Evolutionary conservation across 2,888 invertebrate genomes (phyloP).

Genomic region (Chelonus formosanus): DNA sequence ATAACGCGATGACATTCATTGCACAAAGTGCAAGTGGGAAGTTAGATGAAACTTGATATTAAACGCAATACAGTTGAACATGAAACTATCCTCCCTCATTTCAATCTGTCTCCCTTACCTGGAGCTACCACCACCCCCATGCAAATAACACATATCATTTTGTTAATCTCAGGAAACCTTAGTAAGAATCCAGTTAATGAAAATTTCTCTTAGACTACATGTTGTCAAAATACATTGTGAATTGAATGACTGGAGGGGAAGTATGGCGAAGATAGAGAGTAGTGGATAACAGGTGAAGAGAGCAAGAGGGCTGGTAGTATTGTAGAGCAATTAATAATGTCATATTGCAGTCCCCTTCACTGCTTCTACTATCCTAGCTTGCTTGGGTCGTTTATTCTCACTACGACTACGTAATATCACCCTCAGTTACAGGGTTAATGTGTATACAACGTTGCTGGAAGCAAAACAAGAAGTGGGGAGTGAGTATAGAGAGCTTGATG

Average conservation of each 20-base stretch:
- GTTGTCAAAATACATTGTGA: conserved; percentile 10
- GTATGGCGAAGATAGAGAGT: neutral
- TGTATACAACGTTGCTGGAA: conserved; percentile 23
- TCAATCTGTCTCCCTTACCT: conserved; percentile 13
- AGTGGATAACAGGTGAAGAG: conserved; percentile 1
- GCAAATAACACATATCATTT: conserved; percentile 53
- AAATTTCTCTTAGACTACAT: conserved; percentile 51
- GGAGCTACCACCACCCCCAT: conserved; percentile 6
- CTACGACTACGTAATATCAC: conserved; percentile 28
- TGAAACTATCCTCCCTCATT: conserved; percentile 7
- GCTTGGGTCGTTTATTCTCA: conserved; percentile 24
- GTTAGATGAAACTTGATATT: conserved; percentile 15
- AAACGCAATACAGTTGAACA: conserved; percentile 8
- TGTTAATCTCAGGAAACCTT: conserved; percentile 53
- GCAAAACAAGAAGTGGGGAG: conserved; percentile 33
- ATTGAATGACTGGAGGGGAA: neutral
- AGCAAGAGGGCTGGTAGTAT: conserved; percentile 44
- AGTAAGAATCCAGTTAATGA: conserved; percentile 62
- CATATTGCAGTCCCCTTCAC: conserved; percentile 53
- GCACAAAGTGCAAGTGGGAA: conserved; percentile 9
- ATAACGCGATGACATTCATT: conserved; percentile 8
- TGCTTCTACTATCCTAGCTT: conserved; percentile 32
- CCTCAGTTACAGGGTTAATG: conserved; percentile 20
- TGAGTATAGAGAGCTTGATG: no score
- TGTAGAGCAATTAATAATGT: conserved; percentile 61